Evolutionary conservation across 2,888 invertebrate genomes (phyloP).

Genomic region (Hartigia nigra): DNA sequence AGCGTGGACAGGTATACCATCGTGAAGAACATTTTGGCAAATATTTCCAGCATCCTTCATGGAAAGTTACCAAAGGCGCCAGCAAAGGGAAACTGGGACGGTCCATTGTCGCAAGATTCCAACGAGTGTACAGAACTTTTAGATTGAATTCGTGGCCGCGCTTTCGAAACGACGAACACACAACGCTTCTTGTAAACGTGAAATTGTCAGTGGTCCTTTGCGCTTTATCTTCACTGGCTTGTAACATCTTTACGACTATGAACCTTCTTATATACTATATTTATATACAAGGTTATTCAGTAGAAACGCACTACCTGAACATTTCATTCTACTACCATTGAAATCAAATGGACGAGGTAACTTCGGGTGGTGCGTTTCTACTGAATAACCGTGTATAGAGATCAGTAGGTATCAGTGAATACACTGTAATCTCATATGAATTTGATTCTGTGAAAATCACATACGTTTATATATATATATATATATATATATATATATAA

Average conservation of each 20-base stretch:
- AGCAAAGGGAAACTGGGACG: neutral
- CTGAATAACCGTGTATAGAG: no score
- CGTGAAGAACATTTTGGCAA: neutral
- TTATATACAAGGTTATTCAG: no score
- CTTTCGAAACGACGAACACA: slow-evolving; percentile 25
- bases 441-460: no score
- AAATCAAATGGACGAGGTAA: no score
- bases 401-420: no score
- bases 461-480: no score
- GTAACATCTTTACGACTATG: neutral
- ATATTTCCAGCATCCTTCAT: neutral
- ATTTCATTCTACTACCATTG: no score
- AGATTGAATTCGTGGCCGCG: slow-evolving; percentile 47
- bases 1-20: neutral
- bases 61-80: neutral
- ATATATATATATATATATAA: neutral
- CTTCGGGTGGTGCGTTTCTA: no score
- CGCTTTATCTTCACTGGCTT: neutral
- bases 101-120: slow-evolving; percentile 32
- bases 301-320: no score
- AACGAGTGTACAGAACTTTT: slow-evolving; percentile 45
- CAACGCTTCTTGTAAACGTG: neutral
- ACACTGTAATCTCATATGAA: no score
- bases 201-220: slow-evolving; percentile 5
- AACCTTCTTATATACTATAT: neutral